phyloP scores from a whole-genome alignment of 2,113 vertebrate genomes.

The Panthera leo region DNA sequence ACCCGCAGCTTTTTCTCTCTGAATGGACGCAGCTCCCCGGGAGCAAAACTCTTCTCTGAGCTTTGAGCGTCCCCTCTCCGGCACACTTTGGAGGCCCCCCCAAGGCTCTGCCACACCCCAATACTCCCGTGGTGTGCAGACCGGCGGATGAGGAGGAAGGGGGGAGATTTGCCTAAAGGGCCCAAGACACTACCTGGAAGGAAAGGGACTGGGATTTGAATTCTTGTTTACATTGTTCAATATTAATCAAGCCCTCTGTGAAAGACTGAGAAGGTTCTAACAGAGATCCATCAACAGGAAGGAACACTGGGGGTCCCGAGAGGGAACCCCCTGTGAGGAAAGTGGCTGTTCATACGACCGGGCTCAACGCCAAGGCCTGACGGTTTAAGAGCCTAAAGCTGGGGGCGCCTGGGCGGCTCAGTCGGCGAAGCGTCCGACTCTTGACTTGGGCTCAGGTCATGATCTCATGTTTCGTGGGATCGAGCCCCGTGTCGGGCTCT shows the following conservation, averaged over 20 bases:
- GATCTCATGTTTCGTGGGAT: too few species aligned
- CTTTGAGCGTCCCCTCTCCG: not conserved
- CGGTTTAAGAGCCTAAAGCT: not conserved
- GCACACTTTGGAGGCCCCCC: not conserved
- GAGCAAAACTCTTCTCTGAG: slow-evolving; percentile 14
- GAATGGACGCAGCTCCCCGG: not conserved
- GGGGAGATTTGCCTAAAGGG: not conserved
- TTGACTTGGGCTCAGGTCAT: too few species aligned
- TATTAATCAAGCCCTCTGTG: not conserved
- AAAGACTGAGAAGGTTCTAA: not conserved
- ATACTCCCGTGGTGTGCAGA: not conserved
- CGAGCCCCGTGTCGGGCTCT: too few species aligned
- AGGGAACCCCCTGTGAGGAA: not conserved
- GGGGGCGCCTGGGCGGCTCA: too few species aligned
- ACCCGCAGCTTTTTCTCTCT: not conserved
- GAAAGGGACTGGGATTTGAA: not conserved
- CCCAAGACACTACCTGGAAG: not conserved
- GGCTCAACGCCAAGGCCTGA: not conserved
- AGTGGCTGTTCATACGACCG: not conserved
- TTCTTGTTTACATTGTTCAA: not conserved
- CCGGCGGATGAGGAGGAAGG: not conserved
- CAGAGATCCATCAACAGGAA: not conserved
- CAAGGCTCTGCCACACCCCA: not conserved
- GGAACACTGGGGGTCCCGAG: not conserved
- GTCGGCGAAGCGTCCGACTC: too few species aligned